Evolutionary conservation across 1,140 invertebrate species (phyloP).

Genomic region (Neotoxoptera formosana): DNA sequence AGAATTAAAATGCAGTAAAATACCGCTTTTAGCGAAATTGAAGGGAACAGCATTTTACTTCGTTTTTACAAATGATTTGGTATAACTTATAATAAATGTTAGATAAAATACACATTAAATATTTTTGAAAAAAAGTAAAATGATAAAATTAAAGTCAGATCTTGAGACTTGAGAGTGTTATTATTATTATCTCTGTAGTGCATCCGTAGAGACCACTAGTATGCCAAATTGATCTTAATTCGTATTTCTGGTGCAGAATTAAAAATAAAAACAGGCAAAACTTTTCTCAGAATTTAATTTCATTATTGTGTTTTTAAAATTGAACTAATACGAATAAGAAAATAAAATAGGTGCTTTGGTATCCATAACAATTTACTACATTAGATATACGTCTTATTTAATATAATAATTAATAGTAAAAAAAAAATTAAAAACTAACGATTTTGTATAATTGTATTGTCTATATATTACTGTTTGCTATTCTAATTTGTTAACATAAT

Average conservation of each 20-base stretch:
- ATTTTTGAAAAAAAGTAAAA: neutral
- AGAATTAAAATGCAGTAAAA: conserved; percentile 20
- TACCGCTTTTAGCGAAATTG: neutral
- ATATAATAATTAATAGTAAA: neutral
- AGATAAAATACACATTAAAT: neutral
- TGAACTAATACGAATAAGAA: neutral
- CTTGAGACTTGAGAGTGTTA: neutral
- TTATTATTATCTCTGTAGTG: neutral
- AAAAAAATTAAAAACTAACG: no score
- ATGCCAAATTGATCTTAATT: no score
- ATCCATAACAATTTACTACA: neutral
- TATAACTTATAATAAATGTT: neutral
- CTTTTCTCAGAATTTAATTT: neutral
- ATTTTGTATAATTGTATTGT: neutral
- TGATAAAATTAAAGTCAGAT: neutral
- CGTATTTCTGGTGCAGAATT: no score
- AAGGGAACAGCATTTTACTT: neutral
- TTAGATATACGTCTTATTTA: neutral
- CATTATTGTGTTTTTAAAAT: no score
- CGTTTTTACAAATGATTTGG: neutral
- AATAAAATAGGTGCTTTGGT: neutral
- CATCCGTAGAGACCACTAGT: neutral
- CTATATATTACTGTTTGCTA: neutral
- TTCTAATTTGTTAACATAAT: neutral
- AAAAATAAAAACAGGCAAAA: neutral